phyloP scores from a whole-genome alignment of 1,140 invertebrate species.

The Thaumetopoea pityocampa region DNA sequence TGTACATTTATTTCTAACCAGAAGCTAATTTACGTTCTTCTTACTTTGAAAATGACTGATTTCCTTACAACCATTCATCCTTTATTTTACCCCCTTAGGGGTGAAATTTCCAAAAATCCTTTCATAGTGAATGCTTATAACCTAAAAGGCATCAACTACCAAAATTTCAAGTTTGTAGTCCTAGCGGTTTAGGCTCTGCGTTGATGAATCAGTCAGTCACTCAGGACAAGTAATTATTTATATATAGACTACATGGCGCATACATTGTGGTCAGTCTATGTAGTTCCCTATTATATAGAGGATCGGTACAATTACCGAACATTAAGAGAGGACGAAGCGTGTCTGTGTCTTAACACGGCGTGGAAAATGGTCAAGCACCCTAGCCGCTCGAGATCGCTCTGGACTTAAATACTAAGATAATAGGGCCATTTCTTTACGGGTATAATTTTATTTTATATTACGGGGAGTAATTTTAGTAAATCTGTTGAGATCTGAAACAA shows the following conservation, averaged over 20 bases:
- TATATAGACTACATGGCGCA: not conserved
- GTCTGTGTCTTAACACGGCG: constrained; percentile 48
- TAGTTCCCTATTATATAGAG: constrained; percentile 2
- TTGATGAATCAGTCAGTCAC: no score
- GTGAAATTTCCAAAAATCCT: no score
- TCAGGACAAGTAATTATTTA: no score
- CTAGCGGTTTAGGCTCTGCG: no score
- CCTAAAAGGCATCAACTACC: no score
- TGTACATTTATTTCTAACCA: no score
- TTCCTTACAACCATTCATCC: no score
- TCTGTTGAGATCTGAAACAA: constrained; percentile 23
- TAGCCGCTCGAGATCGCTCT: constrained; percentile 40
- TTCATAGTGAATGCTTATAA: no score
- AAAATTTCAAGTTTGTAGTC: no score
- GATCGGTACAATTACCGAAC: constrained; percentile 36
- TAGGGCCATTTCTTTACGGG: constrained; percentile 39
- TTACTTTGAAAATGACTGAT: no score
- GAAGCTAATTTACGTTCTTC: no score
- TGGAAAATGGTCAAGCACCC: constrained; percentile 42
- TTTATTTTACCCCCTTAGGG: no score
- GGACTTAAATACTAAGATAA: constrained; percentile 48
- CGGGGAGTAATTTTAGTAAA: constrained; percentile 39
- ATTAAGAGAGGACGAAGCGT: constrained; percentile 48
- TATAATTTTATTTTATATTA: constrained; percentile 5
- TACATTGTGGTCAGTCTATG: constrained; percentile 4